Base-by-base conservation (phyloP, 2,797 vertebrate species). In the Selene dorsalis region DNA sequence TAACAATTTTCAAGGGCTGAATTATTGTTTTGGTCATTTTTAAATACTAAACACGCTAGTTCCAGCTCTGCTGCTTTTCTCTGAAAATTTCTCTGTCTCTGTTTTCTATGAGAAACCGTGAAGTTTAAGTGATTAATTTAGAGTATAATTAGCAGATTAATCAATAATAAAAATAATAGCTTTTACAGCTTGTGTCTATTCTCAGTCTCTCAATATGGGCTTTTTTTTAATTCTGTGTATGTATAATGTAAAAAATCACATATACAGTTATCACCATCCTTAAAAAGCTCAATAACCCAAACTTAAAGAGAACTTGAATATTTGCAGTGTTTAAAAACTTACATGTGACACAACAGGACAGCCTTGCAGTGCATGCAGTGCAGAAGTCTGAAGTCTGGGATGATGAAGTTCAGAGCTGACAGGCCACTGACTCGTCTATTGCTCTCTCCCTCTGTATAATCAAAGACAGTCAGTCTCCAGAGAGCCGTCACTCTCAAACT, bases 401-500 rank as follows among this genome's bases (percentile, higher is more conserved):
- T 70, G 84, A 83, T 86, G 79, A 80, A 85, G 84, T 88, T 84
- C 26, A 56, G 53, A 41, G 64, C 66, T 83, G 90, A 84, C 85
- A 88, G 73, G 70, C 83, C 83, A 77, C 70, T 35, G 81, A 83
- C 75, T 85, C 78, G 61, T 78, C 67, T 69, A 64, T 48, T 39
- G 62, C 59, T 69, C 67, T 79, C 62, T 58, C 48, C 48, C 55
- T 45, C 65, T 84, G 66, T 69, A 80, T 69, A 84, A 86, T 87
- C 86, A 90, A 79, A 88, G 87, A 87, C 87, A 85, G 77, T 10
- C 52, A 3, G 68, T 87, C 91, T 87, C 90, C 50, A 76, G 85
- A 92, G 91, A 83, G 81, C 84, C 24, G 79, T 90, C 90, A 87
- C 83, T 90, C 76, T 86, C 69, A 62, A 80, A 78, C 56, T 58